A percentile compares a stretch with the other conserved stretches of the same genome.
Evolutionary conservation across 2,888 invertebrate species (phyloP).

Genomic region (Sialis fuliginosa): DNA sequence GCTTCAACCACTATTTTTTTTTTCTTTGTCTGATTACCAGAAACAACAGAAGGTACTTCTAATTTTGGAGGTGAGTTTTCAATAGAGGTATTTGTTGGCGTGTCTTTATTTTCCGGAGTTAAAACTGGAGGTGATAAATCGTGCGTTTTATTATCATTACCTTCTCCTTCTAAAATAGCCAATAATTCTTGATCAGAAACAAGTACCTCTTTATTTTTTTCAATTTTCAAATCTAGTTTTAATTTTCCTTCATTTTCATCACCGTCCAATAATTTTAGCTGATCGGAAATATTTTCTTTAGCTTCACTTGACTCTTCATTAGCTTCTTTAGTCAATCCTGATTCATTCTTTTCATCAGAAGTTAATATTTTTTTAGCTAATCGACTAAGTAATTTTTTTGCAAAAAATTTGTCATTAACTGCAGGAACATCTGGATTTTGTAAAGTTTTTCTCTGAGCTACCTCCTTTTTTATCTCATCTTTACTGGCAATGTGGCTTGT

Average conservation of each 20-base stretch:
- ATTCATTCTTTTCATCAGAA: conserved; percentile 10
- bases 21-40: conserved; percentile 6
- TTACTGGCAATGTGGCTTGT: conserved; percentile 35
- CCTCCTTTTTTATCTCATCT: conserved; percentile 33
- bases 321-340: background rate
- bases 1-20: background rate
- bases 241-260: background rate
- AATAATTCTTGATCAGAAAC: conserved; percentile 32
- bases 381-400: conserved; percentile 32
- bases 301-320: background rate
- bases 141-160: conserved; percentile 26
- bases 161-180: conserved; percentile 36
- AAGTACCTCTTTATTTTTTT: conserved; percentile 14
- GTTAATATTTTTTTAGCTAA: conserved; percentile 26
- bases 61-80: conserved; percentile 10
- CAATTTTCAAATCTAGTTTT: conserved; percentile 5
- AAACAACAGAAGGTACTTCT: conserved; percentile 8
- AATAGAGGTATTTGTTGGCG: conserved; percentile 8
- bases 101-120: background rate
- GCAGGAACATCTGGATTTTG: conserved; percentile 22
- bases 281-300: conserved; percentile 1
- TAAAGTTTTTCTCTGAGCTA: conserved; percentile 29
- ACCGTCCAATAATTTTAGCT: background rate
- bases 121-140: conserved; percentile 12
- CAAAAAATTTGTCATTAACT: conserved; percentile 28